Conservation (phyloP, 2,888 invertebrate genomes). For the Nephrocerus scutellatus region DNA sequence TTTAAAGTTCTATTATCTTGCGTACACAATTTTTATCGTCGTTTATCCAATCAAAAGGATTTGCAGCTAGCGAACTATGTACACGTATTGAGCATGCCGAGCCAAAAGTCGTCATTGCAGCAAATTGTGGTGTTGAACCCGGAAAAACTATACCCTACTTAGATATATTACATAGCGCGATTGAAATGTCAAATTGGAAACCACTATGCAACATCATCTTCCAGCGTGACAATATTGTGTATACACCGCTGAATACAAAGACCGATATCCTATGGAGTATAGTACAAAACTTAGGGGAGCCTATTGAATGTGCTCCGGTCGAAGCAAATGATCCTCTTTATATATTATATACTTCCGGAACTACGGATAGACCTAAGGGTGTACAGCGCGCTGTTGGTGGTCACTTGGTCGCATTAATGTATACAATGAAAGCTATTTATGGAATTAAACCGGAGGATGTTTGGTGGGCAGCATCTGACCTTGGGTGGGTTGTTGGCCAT, state of each 20-base stretch:
- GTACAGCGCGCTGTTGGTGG: conserved; percentile 82
- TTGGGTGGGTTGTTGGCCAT: conserved; percentile 90
- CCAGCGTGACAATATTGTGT: conserved; percentile 65
- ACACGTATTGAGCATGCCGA: conserved; percentile 80
- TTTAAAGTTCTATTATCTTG: neutral
- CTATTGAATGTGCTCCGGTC: conserved; percentile 75
- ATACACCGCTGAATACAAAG: conserved; percentile 56
- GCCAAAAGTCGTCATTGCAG: conserved; percentile 82
- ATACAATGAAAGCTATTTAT: conserved; percentile 77
- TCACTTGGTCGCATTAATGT: conserved; percentile 77
- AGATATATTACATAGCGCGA: conserved; percentile 53
- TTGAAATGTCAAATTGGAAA: conserved; percentile 64
- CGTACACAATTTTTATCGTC: neutral
- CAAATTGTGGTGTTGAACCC: conserved; percentile 87
- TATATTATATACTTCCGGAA: conserved; percentile 86
- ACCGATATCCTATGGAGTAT: conserved; percentile 75
- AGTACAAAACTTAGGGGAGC: conserved; percentile 57
- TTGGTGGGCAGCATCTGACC: conserved; percentile 74
- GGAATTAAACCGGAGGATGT: conserved; percentile 73
- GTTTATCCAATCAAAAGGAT: conserved; percentile 62
- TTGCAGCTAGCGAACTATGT: conserved; percentile 81
- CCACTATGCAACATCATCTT: conserved; percentile 76
- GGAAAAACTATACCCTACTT: conserved; percentile 60
- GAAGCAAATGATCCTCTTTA: conserved; percentile 87
- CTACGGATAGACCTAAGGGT: conserved; percentile 69